Conservation (phyloP, 2,797 vertebrate genomes). For the Florisuga fusca region DNA sequence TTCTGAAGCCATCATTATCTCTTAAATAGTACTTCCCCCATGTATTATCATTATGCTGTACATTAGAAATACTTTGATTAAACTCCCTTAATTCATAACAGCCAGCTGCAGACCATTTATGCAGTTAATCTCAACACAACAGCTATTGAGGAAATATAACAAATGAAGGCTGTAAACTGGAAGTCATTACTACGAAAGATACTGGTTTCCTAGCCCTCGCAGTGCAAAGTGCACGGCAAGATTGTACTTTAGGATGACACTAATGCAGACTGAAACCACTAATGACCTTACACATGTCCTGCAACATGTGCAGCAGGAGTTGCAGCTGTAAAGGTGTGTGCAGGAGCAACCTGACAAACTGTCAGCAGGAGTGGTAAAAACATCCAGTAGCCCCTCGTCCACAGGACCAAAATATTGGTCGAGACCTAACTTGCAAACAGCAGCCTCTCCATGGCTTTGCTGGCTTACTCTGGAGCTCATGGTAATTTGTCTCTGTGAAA, state of each 20-base stretch:
- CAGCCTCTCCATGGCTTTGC: neutral
- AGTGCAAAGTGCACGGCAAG: conserved; percentile 80
- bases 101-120: conserved; percentile 98
- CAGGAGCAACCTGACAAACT: neutral
- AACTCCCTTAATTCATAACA: conserved; percentile 98
- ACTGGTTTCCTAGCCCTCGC: conserved; percentile 79
- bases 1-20: conserved; percentile 95
- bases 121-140: conserved; percentile 96
- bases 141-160: conserved; percentile 92
- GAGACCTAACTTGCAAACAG: neutral
- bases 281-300: conserved; percentile 63
- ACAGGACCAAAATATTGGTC: neutral
- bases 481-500: neutral
- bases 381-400: neutral
- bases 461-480: neutral
- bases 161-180: conserved; percentile 88
- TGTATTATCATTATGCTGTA: conserved; percentile 98
- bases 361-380: neutral
- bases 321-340: neutral
- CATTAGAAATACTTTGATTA: conserved; percentile 99
- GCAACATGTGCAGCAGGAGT: conserved; percentile 44
- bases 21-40: conserved; percentile 95
- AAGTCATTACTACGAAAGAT: conserved; percentile 85
- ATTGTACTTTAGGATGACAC: conserved; percentile 70
- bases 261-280: conserved; percentile 47